These are phyloP conservation scores for Dromiciops gliroides DNA, from an alignment of 2,113 vertebrate species.

Conservation along the genomic window DNA sequence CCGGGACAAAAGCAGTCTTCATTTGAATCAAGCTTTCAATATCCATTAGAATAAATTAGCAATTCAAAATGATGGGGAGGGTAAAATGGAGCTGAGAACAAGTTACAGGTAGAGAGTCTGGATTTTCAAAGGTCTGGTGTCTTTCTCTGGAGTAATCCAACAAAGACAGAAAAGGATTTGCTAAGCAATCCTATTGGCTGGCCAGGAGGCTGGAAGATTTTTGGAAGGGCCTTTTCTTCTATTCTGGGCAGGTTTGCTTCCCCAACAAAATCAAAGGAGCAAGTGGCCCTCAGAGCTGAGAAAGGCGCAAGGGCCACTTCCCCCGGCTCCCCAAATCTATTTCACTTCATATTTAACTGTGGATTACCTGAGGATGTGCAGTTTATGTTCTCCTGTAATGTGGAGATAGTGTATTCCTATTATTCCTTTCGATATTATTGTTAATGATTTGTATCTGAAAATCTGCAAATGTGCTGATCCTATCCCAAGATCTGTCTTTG, in stretches of 20 bases:
- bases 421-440: constrained; percentile 31
- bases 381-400: background rate
- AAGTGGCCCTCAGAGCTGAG: background rate
- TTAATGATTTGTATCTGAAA: constrained; percentile 10
- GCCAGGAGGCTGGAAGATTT: background rate
- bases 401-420: constrained; percentile 28
- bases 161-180: background rate
- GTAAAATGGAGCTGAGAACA: background rate
- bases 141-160: background rate
- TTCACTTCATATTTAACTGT: background rate
- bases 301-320: background rate
- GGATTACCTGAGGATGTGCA: background rate
- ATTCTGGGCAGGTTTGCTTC: background rate
- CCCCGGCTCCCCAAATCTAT: rapidly evolving
- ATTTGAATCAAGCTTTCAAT: constrained; percentile 33
- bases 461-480: background rate
- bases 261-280: background rate
- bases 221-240: background rate
- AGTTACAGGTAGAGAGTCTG: background rate
- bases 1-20: constrained; percentile 13
- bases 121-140: constrained; percentile 10
- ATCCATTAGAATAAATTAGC: background rate
- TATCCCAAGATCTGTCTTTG: background rate
- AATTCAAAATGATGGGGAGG: background rate
- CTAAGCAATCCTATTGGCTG: background rate